These are phyloP conservation scores for Epinotia nisella DNA, from an alignment of 2,888 invertebrate species.

Conservation along the genomic window DNA sequence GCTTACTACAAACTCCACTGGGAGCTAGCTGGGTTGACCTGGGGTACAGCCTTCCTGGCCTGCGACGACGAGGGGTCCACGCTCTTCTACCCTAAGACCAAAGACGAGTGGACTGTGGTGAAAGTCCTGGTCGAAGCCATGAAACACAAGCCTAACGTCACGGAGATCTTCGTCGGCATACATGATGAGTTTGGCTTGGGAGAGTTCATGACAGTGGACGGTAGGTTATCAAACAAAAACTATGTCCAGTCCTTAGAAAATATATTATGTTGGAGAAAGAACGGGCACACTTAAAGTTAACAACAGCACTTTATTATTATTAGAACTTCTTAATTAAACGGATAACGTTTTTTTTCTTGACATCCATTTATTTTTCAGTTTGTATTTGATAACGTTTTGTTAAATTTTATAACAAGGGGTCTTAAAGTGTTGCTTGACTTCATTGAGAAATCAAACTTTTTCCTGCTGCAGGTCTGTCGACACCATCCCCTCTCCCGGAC, in stretches of 20 bases:
- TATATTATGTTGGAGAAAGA: no score
- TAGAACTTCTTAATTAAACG: no score
- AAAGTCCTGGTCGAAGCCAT: slow-evolving; percentile 49
- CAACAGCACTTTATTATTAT: no score
- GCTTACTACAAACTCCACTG: slow-evolving; percentile 63
- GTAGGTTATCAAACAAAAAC: neutral
- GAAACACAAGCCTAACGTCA: slow-evolving; percentile 29
- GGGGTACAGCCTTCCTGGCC: slow-evolving; percentile 54
- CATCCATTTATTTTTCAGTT: no score
- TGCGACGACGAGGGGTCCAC: slow-evolving; percentile 60
- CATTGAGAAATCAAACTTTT: neutral
- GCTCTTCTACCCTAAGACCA: slow-evolving; percentile 58
- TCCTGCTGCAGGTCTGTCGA: slow-evolving; percentile 22
- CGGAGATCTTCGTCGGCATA: slow-evolving; percentile 58
- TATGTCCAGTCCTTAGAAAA: no score
- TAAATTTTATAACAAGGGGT: no score
- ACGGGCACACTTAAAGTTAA: no score
- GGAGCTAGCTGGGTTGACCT: slow-evolving; percentile 50
- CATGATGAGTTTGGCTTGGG: slow-evolving; percentile 50
- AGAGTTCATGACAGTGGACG: slow-evolving; percentile 10
- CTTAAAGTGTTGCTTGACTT: neutral
- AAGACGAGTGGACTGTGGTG: slow-evolving; percentile 57
- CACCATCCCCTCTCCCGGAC: slow-evolving; percentile 22
- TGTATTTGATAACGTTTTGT: no score
- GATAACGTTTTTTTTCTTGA: no score